Conservation (phyloP, 1,140 invertebrate genomes). For the Ptiloglossa arizonensis region DNA sequence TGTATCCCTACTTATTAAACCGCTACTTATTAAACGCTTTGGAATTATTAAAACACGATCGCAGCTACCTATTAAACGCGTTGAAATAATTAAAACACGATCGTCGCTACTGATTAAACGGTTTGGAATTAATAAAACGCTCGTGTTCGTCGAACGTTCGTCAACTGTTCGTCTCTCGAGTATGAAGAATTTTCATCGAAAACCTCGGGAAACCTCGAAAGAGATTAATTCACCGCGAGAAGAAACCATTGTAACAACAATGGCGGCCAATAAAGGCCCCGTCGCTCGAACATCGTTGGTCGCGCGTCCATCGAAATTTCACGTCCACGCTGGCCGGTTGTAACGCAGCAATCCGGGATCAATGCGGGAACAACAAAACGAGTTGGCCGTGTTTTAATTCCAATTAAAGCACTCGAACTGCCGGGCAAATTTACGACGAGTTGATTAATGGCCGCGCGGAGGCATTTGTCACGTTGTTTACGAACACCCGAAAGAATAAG, state of each 20-base stretch:
- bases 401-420: conserved; percentile 41
- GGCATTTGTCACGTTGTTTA: conserved; percentile 63
- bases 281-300: neutral
- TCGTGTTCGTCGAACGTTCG: no score
- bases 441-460: conserved; percentile 52
- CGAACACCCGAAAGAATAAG: conserved; percentile 59
- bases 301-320: neutral
- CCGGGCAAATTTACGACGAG: conserved; percentile 41
- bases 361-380: conserved; percentile 20
- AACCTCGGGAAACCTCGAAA: no score
- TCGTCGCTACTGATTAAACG: no score
- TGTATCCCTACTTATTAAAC: no score
- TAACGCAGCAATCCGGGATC: conserved; percentile 22
- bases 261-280: neutral
- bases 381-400: conserved; percentile 35
- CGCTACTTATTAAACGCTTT: no score
- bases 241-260: neutral
- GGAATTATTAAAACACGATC: no score
- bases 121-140: no score
- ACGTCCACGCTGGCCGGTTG: neutral
- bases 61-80: no score
- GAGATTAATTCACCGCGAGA: neutral
- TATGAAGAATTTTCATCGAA: no score
- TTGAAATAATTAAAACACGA: no score
- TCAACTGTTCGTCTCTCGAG: no score